Conservation (phyloP, 2,113 vertebrate species). For the Coryphaenoides rupestris region DNA sequence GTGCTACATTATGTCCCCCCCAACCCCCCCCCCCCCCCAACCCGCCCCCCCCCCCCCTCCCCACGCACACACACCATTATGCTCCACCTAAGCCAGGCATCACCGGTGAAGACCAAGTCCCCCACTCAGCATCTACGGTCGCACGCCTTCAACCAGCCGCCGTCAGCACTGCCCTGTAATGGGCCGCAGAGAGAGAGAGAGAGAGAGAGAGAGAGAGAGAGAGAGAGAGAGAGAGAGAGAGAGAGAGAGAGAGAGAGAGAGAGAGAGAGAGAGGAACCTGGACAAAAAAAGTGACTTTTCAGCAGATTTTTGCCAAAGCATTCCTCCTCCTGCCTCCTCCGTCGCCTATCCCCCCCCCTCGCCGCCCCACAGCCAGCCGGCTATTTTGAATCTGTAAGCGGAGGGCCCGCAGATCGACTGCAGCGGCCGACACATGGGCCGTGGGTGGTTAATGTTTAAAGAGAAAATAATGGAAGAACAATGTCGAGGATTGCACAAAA, state of each 20-base stretch:
- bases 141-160: conserved; percentile 56
- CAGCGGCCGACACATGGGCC: conserved; percentile 74
- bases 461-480: conserved; percentile 92
- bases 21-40: too few species aligned
- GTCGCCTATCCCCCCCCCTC: conserved; percentile 61
- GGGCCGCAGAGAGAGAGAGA: conserved; percentile 24
- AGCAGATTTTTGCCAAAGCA: conserved; percentile 71
- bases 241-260: too few species aligned
- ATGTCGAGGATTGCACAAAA: conserved; percentile 73
- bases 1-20: conserved; percentile 26
- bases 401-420: conserved; percentile 54
- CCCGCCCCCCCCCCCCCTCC: too few species aligned
- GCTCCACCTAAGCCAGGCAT: conserved; percentile 35
- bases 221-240: too few species aligned
- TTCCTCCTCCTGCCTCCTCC: conserved; percentile 54
- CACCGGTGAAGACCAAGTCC: conserved; percentile 47
- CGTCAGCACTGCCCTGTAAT: conserved; percentile 62
- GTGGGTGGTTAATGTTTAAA: conserved; percentile 97
- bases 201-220: conserved; percentile 2
- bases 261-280: background rate
- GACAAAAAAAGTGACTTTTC: conserved; percentile 64
- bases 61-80: too few species aligned
- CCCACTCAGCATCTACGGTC: conserved; percentile 60
- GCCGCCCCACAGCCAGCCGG: too few species aligned
- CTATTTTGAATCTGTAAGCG: conserved; percentile 71